Percentiles rank a stretch among this genome's conserved stretches.
These are phyloP conservation scores for Bombus huntii DNA, from an alignment of 1,140 invertebrate species.

Conservation along the genomic window DNA sequence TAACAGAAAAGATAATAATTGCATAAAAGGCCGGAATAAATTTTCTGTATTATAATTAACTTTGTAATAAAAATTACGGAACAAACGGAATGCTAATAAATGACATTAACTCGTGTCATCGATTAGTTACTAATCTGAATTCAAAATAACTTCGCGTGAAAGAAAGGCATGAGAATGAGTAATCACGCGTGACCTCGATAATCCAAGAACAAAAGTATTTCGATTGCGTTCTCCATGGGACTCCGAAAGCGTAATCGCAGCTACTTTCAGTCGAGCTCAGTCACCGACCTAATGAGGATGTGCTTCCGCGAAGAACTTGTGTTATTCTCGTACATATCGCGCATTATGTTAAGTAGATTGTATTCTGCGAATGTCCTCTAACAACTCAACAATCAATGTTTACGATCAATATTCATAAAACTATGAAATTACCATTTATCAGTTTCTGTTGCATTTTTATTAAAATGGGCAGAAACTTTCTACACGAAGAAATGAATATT, in stretches of 20 bases:
- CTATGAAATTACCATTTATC: not conserved
- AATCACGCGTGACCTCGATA: not conserved
- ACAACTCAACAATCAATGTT: not conserved
- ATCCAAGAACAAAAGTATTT: slow-evolving; percentile 17
- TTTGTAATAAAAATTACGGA: not conserved
- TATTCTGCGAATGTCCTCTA: not conserved
- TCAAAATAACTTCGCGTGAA: not conserved
- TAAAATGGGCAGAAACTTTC: not conserved
- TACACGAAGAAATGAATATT: not conserved
- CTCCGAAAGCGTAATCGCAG: slow-evolving; percentile 33
- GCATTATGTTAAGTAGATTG: not conserved
- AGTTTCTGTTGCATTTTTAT: not conserved
- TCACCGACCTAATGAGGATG: slow-evolving; percentile 36
- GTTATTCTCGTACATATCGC: slow-evolving; percentile 14
- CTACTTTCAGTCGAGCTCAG: slow-evolving; percentile 30
- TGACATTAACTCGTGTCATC: not conserved
- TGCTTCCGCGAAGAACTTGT: slow-evolving; percentile 41
- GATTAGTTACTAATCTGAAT: not conserved
- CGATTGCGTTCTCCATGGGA: slow-evolving; percentile 26
- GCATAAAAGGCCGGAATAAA: not conserved
- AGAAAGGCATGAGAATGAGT: not conserved
- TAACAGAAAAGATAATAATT: not conserved
- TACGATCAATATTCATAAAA: not conserved
- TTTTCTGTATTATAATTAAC: not conserved
- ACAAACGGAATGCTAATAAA: not conserved